Evolutionary conservation across 1,140 invertebrate genomes (phyloP), one percentile per base, ranked within the genome.

Genomic region (Pseudomyrmex sp.): DNA sequence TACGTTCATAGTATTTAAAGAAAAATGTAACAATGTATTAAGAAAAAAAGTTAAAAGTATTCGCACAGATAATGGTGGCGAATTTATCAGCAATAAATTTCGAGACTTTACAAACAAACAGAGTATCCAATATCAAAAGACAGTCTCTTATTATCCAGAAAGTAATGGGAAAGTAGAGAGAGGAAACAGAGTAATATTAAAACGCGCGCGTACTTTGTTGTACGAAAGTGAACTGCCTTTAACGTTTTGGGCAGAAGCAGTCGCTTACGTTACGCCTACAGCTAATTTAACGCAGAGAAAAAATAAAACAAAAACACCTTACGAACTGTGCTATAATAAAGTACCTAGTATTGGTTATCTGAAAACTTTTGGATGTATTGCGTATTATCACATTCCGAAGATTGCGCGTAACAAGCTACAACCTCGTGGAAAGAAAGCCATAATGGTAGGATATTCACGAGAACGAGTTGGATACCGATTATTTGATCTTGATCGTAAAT

Each of bases 91-190:
- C 13, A 46, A 46, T 5, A 0, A 44, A 7, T 46, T 72, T 12
- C 3, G 9, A 0, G 26, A 56, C 1, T 7, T 44, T 20, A 44
- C 10, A 4, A 15, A 20, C 5, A 20, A 13, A 2, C 15, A 44
- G 1, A 26, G n/a, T 13, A 72, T 58, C 0, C n/a, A 44, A 2
- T n/a, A 72, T 9, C 69, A 72, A 44, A 72, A 72, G 2, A 72
- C 26, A 1, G 54, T 72, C 0, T 26, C 26, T 1, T 58, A 58
- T 18, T 58, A 72, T 7, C 69, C 54, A 0, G n/a, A 72, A 13
- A 72, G 12, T n/a, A 72, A 72, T 2, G 54, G 35, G 10, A 72
- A 72, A 13, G 54, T 46, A 58, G 54, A 72, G 54, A 72, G 69
- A 13, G 54, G 15, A 13, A 72, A 72, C 3, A 18, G 69, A 8